Percentiles rank a stretch among this genome's conserved stretches.
Evolutionary conservation across 2,797 vertebrate species (phyloP).

Genomic region (Etheostoma perlongum): DNA sequence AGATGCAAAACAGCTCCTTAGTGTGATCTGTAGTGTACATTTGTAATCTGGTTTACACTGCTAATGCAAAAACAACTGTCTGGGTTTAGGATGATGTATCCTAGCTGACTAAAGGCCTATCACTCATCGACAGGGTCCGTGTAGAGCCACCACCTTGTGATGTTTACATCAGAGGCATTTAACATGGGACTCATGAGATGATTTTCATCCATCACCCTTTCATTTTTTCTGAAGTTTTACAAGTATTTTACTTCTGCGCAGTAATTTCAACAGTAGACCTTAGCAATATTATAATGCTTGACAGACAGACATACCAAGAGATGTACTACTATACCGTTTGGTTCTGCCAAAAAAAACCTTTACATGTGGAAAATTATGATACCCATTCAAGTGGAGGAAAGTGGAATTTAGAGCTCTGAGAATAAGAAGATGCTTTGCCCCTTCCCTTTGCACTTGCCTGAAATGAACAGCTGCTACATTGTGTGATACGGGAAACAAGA

Average conservation of each 20-base stretch:
- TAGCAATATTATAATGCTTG: not conserved
- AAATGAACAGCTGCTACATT: constrained; percentile 35
- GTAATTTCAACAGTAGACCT: constrained; percentile 8
- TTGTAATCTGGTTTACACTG: constrained; percentile 51
- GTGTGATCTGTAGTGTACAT: constrained; percentile 29
- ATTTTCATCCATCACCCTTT: constrained; percentile 13
- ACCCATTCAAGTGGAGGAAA: constrained; percentile 1
- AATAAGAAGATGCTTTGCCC: constrained; percentile 15
- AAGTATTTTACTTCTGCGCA: not conserved
- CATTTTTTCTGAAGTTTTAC: not conserved
- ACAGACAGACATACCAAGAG: not conserved
- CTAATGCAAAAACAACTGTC: constrained; percentile 40
- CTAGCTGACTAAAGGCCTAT: constrained; percentile 21
- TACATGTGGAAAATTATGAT: constrained; percentile 6
- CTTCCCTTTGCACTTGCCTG: constrained; percentile 16
- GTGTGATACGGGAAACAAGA: constrained; percentile 32
- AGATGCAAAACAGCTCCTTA: constrained; percentile 40
- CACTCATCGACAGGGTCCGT: constrained; percentile 13
- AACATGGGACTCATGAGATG: constrained; percentile 6
- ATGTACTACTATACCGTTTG: not conserved
- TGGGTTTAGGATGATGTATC: constrained; percentile 34
- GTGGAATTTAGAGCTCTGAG: constrained; percentile 8
- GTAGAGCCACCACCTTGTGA: not conserved
- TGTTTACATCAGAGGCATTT: constrained; percentile 26
- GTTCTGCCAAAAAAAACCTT: not conserved